Evolutionary conservation across 2,797 vertebrate genomes (phyloP).

Genomic region (Muscicapa striata): DNA sequence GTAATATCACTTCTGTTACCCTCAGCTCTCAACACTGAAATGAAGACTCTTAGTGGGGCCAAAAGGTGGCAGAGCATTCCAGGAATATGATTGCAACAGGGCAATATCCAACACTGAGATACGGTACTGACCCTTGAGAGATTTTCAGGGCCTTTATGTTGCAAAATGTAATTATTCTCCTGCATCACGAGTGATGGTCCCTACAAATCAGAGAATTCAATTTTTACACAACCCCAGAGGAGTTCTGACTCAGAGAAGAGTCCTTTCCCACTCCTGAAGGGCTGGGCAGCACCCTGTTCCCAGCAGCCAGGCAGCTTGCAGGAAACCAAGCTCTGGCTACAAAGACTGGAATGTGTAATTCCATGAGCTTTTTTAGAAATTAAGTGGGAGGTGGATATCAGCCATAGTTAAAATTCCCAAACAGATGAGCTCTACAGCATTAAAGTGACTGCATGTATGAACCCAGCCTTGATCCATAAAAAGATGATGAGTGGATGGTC

Average conservation of each 20-base stretch:
- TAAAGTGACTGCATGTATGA: background rate
- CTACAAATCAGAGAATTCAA: background rate
- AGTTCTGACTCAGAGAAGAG: background rate
- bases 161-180: background rate
- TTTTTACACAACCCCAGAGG: background rate
- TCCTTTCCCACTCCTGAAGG: background rate
- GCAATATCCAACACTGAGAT: background rate
- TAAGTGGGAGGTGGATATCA: background rate
- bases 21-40: background rate
- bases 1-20: background rate
- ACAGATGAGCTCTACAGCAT: constrained; percentile 13
- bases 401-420: constrained; percentile 50
- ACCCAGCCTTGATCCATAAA: background rate
- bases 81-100: background rate
- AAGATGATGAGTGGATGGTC: background rate
- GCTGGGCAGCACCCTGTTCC: background rate
- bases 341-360: constrained; percentile 42
- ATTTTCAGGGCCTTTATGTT: background rate
- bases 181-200: background rate
- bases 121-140: background rate
- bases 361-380: constrained; percentile 52
- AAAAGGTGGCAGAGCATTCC: constrained; percentile 12
- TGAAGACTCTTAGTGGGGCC: background rate
- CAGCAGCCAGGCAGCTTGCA: background rate
- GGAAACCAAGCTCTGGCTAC: background rate